A percentile compares a stretch with the other conserved stretches of the same genome.
Conservation (phyloP, 2,797 vertebrate species). For the Oophaga sylvatica region DNA sequence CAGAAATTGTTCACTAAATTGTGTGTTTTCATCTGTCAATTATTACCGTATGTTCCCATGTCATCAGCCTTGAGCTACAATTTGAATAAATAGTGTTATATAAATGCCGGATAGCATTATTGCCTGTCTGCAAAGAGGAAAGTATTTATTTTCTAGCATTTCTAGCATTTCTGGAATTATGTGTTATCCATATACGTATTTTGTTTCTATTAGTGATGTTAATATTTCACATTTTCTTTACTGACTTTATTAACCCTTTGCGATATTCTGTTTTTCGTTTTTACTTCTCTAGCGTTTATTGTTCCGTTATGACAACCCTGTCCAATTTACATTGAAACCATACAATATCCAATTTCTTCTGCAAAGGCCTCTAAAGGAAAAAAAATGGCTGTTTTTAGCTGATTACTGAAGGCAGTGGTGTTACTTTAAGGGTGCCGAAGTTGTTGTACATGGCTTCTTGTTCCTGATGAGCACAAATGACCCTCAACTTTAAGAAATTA, state of each 20-base stretch:
- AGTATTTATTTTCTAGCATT: constrained; percentile 48
- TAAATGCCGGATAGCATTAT: constrained; percentile 57
- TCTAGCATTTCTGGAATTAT: constrained; percentile 15
- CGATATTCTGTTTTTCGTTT: background rate
- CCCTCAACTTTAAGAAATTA: too few relatives aligned
- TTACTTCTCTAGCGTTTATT: background rate
- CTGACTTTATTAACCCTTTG: constrained; percentile 16
- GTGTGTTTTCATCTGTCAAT: constrained; percentile 37
- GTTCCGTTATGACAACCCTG: background rate
- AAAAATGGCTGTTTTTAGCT: background rate
- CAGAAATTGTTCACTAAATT: constrained; percentile 30
- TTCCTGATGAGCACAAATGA: too few relatives aligned
- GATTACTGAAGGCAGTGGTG: too few relatives aligned
- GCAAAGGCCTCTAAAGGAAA: background rate
- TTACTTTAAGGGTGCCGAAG: too few relatives aligned
- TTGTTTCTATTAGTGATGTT: constrained; percentile 16
- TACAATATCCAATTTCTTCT: background rate
- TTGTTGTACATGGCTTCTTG: too few relatives aligned
- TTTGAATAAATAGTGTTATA: constrained; percentile 57
- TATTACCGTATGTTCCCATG: constrained; percentile 12
- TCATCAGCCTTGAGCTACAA: constrained; percentile 44
- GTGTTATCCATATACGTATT: constrained; percentile 31
- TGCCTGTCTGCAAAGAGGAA: constrained; percentile 44
- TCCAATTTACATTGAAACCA: background rate
- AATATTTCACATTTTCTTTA: constrained; percentile 4